Conservation (phyloP, 1,140 invertebrate species). For the Drosophila triauraria region DNA sequence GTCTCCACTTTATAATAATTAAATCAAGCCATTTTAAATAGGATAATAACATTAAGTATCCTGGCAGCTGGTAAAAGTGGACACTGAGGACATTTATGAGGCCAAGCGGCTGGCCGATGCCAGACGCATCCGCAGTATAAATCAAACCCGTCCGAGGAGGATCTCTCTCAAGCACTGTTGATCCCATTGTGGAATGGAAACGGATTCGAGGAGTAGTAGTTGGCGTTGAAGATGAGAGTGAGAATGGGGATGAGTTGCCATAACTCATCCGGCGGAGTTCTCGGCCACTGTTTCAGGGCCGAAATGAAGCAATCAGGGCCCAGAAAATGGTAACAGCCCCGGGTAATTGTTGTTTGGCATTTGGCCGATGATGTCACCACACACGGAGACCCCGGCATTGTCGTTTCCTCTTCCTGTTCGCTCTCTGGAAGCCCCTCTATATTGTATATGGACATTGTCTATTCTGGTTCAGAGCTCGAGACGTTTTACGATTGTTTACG, state of each 20-base stretch:
- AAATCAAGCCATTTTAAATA: neutral
- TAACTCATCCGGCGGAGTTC: constrained; percentile 53
- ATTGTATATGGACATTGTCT: constrained; percentile 43
- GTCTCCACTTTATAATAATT: neutral
- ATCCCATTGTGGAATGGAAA: constrained; percentile 48
- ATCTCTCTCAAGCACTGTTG: constrained; percentile 42
- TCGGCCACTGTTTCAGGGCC: constrained; percentile 31
- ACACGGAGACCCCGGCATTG: constrained; percentile 63
- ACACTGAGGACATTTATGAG: constrained; percentile 47
- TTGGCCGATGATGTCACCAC: constrained; percentile 78
- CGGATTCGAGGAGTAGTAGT: neutral
- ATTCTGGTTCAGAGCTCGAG: constrained; percentile 33
- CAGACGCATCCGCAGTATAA: constrained; percentile 79
- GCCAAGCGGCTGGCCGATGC: constrained; percentile 48
- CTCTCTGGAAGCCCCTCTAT: constrained; percentile 8
- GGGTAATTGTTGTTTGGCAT: constrained; percentile 62
- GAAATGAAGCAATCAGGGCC: constrained; percentile 75
- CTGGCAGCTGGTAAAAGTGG: constrained; percentile 27
- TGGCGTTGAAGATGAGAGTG: neutral
- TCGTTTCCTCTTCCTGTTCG: constrained; percentile 77
- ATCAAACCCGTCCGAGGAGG: constrained; percentile 55
- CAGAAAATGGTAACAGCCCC: constrained; percentile 52
- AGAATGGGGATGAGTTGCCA: constrained; percentile 18
- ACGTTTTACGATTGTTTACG: constrained; percentile 72
- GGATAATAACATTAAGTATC: neutral